phyloP scores from a whole-genome alignment of 2,888 invertebrate genomes.

The Trachelus stipa region DNA sequence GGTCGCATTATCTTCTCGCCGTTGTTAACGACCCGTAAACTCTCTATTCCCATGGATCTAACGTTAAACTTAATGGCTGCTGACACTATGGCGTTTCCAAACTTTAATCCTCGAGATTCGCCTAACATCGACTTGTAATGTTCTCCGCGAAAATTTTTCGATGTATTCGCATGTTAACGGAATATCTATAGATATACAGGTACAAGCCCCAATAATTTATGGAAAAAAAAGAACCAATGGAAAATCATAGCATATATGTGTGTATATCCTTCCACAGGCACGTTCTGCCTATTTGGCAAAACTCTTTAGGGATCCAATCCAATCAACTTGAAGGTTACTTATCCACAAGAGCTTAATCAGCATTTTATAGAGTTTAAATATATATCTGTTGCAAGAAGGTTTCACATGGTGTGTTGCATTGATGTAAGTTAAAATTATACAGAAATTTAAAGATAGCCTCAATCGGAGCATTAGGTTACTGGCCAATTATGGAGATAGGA shows the following conservation, averaged over 20 bases:
- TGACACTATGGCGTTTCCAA: neutral
- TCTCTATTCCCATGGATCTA: slow-evolving; percentile 8
- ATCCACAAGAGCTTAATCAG: neutral
- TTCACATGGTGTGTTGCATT: neutral
- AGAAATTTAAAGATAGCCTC: neutral
- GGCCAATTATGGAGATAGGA: no score
- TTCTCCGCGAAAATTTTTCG: neutral
- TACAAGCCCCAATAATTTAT: neutral
- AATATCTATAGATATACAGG: neutral
- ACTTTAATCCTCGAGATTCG: neutral
- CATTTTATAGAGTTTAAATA: neutral
- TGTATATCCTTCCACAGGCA: neutral
- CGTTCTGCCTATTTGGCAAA: neutral
- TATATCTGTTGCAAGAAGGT: neutral
- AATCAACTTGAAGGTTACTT: neutral
- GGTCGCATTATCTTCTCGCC: slow-evolving; percentile 7
- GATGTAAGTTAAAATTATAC: neutral
- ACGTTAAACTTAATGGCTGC: neutral
- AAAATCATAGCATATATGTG: neutral
- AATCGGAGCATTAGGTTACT: neutral
- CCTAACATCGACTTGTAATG: neutral
- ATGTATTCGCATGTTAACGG: neutral
- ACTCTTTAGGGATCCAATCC: neutral
- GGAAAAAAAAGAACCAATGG: neutral
- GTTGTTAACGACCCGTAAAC: slow-evolving; percentile 8